These are phyloP conservation scores for Phoeniculus purpureus DNA, from an alignment of 2,797 vertebrate genomes.

Conservation along the genomic window DNA sequence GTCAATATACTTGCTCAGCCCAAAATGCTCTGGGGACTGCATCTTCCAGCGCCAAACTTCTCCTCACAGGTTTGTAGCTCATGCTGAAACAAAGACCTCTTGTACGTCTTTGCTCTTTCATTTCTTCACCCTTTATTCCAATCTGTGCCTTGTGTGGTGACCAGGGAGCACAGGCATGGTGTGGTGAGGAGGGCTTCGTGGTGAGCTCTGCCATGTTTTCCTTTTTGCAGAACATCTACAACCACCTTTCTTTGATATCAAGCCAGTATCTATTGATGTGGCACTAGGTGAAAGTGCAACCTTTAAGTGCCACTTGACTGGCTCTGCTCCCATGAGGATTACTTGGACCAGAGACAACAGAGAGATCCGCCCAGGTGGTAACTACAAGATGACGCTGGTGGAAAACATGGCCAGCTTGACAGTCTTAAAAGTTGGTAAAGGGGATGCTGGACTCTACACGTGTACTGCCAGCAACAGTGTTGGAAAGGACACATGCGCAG, in stretches of 20 bases:
- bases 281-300: conserved; percentile 87
- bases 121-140: not conserved
- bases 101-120: not conserved
- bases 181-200: not conserved
- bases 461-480: conserved; percentile 91
- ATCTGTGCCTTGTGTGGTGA: not conserved
- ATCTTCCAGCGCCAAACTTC: conserved; percentile 91
- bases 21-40: conserved; percentile 90
- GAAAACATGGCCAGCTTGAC: conserved; percentile 88
- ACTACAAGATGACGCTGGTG: conserved; percentile 91
- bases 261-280: conserved; percentile 86
- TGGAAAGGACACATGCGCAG: conserved; percentile 87
- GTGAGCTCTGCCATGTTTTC: conserved; percentile 54
- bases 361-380: conserved; percentile 87
- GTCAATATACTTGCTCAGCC: conserved; percentile 91
- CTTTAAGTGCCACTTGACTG: conserved; percentile 90
- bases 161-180: not conserved
- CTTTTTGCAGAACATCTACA: conserved; percentile 89
- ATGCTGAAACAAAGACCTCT: not conserved
- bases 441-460: conserved; percentile 88
- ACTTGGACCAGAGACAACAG: conserved; percentile 92
- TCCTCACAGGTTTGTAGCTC: conserved; percentile 88
- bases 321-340: conserved; percentile 90
- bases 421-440: conserved; percentile 88
- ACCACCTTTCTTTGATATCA: conserved; percentile 91